phyloP scores from a whole-genome alignment of 2,113 vertebrate species.

The Mellivora capensis region DNA sequence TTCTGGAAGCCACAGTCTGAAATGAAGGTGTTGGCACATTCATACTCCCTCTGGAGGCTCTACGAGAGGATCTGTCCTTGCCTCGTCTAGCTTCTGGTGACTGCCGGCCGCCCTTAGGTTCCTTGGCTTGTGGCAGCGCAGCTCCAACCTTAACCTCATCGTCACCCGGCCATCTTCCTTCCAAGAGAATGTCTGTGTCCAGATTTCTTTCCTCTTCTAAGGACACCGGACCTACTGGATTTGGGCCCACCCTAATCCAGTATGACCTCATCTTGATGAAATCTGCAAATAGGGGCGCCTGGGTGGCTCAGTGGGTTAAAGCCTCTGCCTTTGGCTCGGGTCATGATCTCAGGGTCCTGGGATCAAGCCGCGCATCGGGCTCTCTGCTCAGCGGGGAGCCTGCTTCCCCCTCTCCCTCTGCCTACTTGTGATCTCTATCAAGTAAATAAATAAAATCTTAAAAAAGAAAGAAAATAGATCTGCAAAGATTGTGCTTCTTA shows the following conservation, averaged over 20 bases:
- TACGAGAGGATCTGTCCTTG: not conserved
- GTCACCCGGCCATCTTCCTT: not conserved
- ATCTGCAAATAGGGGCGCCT: not conserved
- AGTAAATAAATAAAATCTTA: too few relatives aligned
- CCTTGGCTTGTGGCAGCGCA: not conserved
- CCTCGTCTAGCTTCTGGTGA: not conserved
- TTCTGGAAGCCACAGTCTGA: not conserved
- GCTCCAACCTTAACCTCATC: not conserved
- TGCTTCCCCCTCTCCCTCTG: too few relatives aligned
- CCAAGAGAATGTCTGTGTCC: not conserved
- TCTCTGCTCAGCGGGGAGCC: too few relatives aligned
- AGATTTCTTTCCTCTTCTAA: not conserved
- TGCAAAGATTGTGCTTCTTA: not conserved
- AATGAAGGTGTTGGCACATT: not conserved
- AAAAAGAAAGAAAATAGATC: too few relatives aligned
- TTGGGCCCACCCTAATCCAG: not conserved
- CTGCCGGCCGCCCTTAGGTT: not conserved
- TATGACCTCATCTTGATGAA: not conserved
- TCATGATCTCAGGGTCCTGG: too few relatives aligned
- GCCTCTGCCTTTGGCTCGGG: too few relatives aligned
- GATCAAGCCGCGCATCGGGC: too few relatives aligned
- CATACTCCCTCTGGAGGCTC: too few relatives aligned
- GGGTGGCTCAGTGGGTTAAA: too few relatives aligned
- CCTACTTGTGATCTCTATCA: too few relatives aligned
- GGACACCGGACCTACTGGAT: not conserved